Conservation (phyloP, 2,797 vertebrate genomes). For the Merluccius polli region DNA sequence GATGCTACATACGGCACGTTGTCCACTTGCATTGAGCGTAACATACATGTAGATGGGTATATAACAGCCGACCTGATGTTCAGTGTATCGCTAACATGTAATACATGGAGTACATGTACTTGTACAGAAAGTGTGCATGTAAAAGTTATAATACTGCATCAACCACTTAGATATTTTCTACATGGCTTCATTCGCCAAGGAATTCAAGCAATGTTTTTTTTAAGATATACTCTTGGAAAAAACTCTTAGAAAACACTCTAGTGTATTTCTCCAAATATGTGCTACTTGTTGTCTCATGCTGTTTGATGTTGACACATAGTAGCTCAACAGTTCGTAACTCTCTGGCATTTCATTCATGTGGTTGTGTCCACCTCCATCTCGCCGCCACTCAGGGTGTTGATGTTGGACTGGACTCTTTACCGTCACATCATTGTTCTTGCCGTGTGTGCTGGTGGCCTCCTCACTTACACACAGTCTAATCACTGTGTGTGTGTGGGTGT, state of each 20-base stretch:
- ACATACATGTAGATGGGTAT: background rate
- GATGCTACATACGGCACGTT: background rate
- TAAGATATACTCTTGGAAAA: background rate
- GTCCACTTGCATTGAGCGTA: background rate
- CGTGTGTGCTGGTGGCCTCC: background rate
- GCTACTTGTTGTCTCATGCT: background rate
- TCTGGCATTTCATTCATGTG: background rate
- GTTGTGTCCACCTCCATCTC: background rate
- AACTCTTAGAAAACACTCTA: background rate
- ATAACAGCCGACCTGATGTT: background rate
- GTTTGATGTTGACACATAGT: background rate
- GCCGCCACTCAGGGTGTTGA: background rate
- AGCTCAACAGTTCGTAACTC: background rate
- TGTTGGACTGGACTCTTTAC: background rate
- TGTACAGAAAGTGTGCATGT: background rate
- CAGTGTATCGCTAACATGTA: background rate
- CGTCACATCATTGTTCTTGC: background rate
- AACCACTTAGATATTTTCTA: background rate
- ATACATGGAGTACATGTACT: background rate
- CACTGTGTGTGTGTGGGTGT: background rate
- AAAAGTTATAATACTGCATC: background rate
- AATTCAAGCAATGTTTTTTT: background rate
- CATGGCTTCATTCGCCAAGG: background rate
- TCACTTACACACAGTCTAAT: background rate
- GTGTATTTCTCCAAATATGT: background rate